A percentile compares a stretch with the other conserved stretches of the same genome.
phyloP scores from a whole-genome alignment of 2,113 vertebrate genomes.

The Phrynosoma platyrhinos region DNA sequence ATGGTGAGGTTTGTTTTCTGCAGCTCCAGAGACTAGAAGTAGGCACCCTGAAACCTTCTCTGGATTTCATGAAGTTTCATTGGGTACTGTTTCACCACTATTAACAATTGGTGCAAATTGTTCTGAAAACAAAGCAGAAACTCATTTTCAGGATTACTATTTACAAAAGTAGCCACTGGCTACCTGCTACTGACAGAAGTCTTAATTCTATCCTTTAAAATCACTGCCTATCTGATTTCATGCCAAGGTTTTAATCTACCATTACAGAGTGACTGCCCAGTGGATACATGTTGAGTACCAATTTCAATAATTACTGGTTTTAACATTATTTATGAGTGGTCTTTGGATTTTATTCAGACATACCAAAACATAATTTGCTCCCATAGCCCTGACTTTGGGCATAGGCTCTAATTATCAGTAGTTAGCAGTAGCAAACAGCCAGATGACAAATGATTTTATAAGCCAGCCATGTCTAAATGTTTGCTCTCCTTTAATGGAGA shows the following conservation, averaged over 20 bases:
- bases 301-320: constrained; percentile 30
- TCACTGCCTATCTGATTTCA: constrained; percentile 23
- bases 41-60: no score
- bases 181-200: not conserved
- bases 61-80: not conserved
- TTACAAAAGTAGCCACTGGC: not conserved
- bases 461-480: constrained; percentile 39
- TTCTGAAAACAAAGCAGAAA: not conserved
- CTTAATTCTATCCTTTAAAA: constrained; percentile 19
- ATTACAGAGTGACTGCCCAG: constrained; percentile 6
- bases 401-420: constrained; percentile 51
- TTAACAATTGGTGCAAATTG: not conserved
- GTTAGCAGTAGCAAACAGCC: constrained; percentile 30
- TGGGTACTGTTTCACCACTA: not conserved
- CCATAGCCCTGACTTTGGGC: constrained; percentile 32
- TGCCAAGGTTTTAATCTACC: constrained; percentile 49
- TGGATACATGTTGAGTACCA: constrained; percentile 10
- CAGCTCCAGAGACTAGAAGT: no score
- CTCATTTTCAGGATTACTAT: not conserved
- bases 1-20: no score
- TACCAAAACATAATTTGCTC: constrained; percentile 42
- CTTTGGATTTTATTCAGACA: constrained; percentile 3
- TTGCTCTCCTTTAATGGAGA: constrained; percentile 41
- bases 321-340: constrained; percentile 14
- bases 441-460: constrained; percentile 42